These are phyloP conservation scores for Caenorhabditis afra DNA, from an alignment of 2,888 invertebrate species.

Conservation along the genomic window DNA sequence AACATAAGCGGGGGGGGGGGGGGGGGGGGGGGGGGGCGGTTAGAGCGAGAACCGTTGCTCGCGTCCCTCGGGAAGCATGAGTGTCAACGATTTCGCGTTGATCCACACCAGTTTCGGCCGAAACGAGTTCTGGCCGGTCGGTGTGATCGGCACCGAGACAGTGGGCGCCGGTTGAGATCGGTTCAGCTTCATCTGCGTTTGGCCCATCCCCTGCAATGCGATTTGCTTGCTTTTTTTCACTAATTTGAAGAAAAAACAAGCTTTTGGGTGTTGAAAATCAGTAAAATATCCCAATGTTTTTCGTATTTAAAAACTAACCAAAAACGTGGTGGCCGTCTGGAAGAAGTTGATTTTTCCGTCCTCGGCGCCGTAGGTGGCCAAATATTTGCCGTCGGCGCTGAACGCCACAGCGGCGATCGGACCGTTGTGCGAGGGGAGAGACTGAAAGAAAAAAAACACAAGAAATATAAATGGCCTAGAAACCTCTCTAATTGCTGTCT, in stretches of 20 bases:
- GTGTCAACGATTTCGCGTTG: constrained; percentile 91
- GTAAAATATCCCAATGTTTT: too few relatives aligned
- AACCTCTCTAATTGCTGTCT: too few relatives aligned
- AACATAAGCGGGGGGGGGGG: too few relatives aligned
- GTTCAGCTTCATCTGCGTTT: constrained; percentile 95
- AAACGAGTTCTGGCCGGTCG: constrained; percentile 57
- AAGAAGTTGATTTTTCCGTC: constrained; percentile 97
- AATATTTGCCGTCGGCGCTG: constrained; percentile 96
- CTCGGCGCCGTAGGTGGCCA: constrained; percentile 93
- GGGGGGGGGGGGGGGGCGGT: too few relatives aligned
- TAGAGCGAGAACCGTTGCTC: constrained; percentile 83
- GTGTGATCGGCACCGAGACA: constrained; percentile 48
- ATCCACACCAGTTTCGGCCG: constrained; percentile 94
- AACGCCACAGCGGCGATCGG: constrained; percentile 94
- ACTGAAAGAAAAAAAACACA: constrained; percentile 47
- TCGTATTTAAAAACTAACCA: constrained; percentile 70
- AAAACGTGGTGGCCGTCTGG: constrained; percentile 88
- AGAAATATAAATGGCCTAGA: background rate
- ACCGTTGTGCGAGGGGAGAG: constrained; percentile 87
- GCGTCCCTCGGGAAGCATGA: constrained; percentile 95
- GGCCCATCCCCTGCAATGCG: constrained; percentile 92
- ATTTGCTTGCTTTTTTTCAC: too few relatives aligned
- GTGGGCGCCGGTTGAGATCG: constrained; percentile 88
- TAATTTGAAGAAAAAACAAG: constrained; percentile 1
- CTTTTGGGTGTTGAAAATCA: background rate